Conservation (phyloP, 2,888 invertebrate species). For the Thera obeliscata region DNA sequence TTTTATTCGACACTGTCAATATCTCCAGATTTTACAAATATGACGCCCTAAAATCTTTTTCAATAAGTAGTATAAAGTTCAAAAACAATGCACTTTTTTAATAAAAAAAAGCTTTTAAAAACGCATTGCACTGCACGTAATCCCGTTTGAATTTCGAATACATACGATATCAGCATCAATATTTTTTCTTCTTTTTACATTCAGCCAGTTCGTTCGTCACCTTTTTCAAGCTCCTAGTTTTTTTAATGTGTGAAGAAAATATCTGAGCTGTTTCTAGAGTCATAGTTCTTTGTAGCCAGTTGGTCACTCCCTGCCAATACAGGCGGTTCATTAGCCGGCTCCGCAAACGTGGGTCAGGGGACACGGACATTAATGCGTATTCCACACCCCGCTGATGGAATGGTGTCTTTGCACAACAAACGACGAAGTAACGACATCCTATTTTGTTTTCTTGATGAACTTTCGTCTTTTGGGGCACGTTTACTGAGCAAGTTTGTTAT, state of each 20-base stretch:
- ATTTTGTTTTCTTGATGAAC: slow-evolving; percentile 42
- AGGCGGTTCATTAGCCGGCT: slow-evolving; percentile 74
- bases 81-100: too few species aligned
- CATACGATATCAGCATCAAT: too few species aligned
- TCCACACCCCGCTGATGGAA: slow-evolving; percentile 60
- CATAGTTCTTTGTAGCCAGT: slow-evolving; percentile 37
- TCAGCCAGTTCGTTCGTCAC: too few species aligned
- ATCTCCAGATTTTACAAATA: too few species aligned
- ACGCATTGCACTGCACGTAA: too few species aligned
- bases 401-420: slow-evolving; percentile 68
- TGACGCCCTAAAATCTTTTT: too few species aligned
- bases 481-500: slow-evolving; percentile 22
- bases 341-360: slow-evolving; percentile 67
- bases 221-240: too few species aligned
- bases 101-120: too few species aligned
- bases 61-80: too few species aligned
- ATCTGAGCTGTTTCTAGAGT: slow-evolving; percentile 3
- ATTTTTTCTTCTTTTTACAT: too few species aligned
- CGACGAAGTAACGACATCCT: slow-evolving; percentile 59
- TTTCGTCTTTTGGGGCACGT: slow-evolving; percentile 48
- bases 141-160: too few species aligned
- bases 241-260: not conserved
- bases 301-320: slow-evolving; percentile 75
- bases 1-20: too few species aligned
- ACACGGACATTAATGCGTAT: slow-evolving; percentile 54